Conservation (phyloP, 2,113 vertebrate genomes). For the Vulpes ferrilata region DNA sequence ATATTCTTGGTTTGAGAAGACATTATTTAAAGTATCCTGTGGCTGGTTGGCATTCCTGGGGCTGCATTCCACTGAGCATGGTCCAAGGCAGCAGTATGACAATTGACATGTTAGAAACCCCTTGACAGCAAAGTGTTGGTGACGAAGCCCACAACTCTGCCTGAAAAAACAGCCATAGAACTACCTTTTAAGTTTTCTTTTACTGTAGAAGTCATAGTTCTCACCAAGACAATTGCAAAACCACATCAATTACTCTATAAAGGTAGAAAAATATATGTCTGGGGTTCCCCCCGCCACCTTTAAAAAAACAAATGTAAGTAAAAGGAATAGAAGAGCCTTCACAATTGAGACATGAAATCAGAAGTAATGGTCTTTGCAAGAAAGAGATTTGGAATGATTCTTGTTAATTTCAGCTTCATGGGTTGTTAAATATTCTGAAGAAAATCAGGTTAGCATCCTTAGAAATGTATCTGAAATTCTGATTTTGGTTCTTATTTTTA, state of each 20-base stretch:
- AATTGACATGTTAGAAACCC: not conserved
- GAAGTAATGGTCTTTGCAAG: not conserved
- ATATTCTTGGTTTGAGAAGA: not conserved
- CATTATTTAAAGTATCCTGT: not conserved
- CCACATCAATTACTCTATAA: not conserved
- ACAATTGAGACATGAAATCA: constrained; percentile 20
- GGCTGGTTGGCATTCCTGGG: not conserved
- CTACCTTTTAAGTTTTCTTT: constrained; percentile 19
- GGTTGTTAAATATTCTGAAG: not conserved
- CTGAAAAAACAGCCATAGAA: not conserved
- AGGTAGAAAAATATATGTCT: not conserved
- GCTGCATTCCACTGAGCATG: not conserved
- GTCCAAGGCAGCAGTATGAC: not conserved
- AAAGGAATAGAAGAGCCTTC: not conserved
- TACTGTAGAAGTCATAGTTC: not conserved
- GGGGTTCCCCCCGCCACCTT: not conserved
- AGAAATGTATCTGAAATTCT: constrained; percentile 52
- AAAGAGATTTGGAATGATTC: not conserved
- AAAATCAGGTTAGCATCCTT: constrained; percentile 5
- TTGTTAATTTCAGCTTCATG: not conserved
- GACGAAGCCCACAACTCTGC: not conserved
- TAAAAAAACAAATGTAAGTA: not conserved
- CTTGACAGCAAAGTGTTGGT: not conserved
- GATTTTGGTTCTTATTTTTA: constrained; percentile 37
- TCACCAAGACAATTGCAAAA: not conserved